Conservation (phyloP, 2,888 invertebrate genomes). For the Sphaerophoria rueppellii region DNA sequence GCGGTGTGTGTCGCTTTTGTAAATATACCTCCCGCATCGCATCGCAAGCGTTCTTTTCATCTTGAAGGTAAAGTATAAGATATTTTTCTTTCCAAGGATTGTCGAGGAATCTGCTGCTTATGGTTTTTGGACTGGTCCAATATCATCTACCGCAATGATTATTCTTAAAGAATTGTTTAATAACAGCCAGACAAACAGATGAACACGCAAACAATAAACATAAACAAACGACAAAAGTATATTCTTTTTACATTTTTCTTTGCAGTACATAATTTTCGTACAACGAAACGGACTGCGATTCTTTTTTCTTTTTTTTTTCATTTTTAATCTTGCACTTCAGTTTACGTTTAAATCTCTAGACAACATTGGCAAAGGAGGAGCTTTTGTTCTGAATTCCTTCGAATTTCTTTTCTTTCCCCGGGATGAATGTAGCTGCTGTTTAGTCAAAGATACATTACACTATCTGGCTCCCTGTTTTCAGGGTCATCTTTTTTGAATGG, state of each 20-base stretch:
- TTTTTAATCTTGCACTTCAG: background rate
- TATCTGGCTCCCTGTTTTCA: slow-evolving; percentile 46
- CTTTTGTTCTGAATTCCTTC: slow-evolving; percentile 69
- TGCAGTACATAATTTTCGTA: slow-evolving; percentile 70
- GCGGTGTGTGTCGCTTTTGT: slow-evolving; percentile 46
- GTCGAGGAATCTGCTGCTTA: slow-evolving; percentile 16
- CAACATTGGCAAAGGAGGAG: slow-evolving; percentile 49
- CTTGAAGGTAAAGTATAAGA: background rate
- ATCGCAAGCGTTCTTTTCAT: slow-evolving; percentile 43
- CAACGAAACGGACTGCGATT: slow-evolving; percentile 26
- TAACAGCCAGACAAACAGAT: slow-evolving; percentile 69
- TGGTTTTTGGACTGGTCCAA: background rate
- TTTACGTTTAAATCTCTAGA: slow-evolving; percentile 21
- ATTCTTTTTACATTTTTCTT: slow-evolving; percentile 66
- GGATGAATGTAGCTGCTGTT: slow-evolving; percentile 43
- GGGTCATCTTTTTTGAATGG: background rate
- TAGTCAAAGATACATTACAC: slow-evolving; percentile 46
- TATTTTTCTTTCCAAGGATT: slow-evolving; percentile 17
- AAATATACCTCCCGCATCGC: slow-evolving; percentile 73
- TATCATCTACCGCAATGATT: slow-evolving; percentile 45
- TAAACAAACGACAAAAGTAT: slow-evolving; percentile 74
- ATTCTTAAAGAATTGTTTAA: slow-evolving; percentile 68
- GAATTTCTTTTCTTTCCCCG: slow-evolving; percentile 68
- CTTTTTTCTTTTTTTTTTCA: slow-evolving; percentile 28
- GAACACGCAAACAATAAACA: slow-evolving; percentile 72